These are phyloP conservation scores for Heliconius hewitsoni DNA, from an alignment of 1,140 invertebrate species.

Conservation along the genomic window DNA sequence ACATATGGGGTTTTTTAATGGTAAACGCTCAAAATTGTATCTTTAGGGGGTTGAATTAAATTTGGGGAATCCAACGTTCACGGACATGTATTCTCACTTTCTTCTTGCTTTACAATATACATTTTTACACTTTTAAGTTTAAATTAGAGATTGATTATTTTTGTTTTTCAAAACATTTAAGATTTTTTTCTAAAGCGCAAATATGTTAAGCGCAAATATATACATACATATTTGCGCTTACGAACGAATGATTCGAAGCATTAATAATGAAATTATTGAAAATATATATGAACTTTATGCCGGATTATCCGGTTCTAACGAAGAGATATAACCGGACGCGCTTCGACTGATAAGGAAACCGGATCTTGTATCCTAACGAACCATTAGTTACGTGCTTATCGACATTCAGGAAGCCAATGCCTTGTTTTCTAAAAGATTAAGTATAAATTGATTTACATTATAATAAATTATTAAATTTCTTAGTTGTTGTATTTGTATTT, in stretches of 20 bases:
- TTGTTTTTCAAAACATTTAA: too few relatives aligned
- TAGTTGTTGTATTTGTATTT: background rate
- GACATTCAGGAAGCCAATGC: conserved; percentile 8
- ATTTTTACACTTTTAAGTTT: too few relatives aligned
- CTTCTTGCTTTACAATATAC: too few relatives aligned
- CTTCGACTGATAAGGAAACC: conserved; percentile 31
- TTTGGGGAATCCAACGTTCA: too few relatives aligned
- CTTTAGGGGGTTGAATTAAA: too few relatives aligned
- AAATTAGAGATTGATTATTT: too few relatives aligned
- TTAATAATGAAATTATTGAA: conserved; percentile 15
- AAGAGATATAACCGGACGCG: conserved; percentile 28
- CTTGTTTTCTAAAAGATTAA: conserved; percentile 5
- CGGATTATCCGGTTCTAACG: conserved; percentile 24
- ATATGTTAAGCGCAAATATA: too few relatives aligned
- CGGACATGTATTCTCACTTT: too few relatives aligned
- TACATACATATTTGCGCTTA: too few relatives aligned
- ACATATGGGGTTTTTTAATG: too few relatives aligned
- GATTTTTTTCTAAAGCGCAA: too few relatives aligned
- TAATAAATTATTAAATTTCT: background rate
- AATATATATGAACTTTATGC: conserved; percentile 3
- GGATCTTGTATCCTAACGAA: conserved; percentile 27
- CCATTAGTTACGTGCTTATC: conserved; percentile 28
- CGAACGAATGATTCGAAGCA: background rate
- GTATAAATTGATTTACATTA: background rate
- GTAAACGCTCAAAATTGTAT: too few relatives aligned